Evolutionary conservation across 2,888 invertebrate genomes (phyloP).

Genomic region (Girardia tigrina): DNA sequence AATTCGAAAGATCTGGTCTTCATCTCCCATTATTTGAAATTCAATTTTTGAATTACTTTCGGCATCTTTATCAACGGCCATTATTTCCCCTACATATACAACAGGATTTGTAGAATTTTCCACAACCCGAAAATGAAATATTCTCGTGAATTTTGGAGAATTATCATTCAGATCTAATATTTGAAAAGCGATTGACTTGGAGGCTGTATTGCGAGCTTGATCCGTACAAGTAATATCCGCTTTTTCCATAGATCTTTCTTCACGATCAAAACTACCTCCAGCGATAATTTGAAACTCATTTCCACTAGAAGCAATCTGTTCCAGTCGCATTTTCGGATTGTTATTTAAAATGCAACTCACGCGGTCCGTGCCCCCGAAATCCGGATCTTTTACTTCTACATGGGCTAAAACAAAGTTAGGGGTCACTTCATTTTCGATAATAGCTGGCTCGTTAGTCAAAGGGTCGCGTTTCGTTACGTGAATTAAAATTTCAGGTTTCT

Average conservation of each 20-base stretch:
- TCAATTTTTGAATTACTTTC: slow-evolving; percentile 26
- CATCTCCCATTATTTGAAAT: slow-evolving; percentile 25
- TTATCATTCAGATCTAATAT: slow-evolving; percentile 28
- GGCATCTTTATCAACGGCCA: slow-evolving; percentile 25
- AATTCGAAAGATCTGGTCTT: not conserved
- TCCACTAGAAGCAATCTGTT: not conserved
- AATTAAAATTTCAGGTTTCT: slow-evolving; percentile 3
- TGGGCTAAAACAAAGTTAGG: not conserved
- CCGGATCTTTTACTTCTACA: slow-evolving; percentile 26
- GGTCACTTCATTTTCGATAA: slow-evolving; percentile 5
- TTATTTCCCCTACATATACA: not conserved
- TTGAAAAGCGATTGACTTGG: slow-evolving; percentile 15
- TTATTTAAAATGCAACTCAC: slow-evolving; percentile 27
- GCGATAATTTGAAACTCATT: slow-evolving; percentile 10
- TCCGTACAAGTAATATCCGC: slow-evolving; percentile 21
- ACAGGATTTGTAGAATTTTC: slow-evolving; percentile 15
- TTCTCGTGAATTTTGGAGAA: slow-evolving; percentile 1
- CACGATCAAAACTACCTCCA: slow-evolving; percentile 11
- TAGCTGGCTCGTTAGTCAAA: not conserved
- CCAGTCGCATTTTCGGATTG: not conserved
- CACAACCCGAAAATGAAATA: slow-evolving; percentile 20
- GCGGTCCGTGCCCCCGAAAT: not conserved
- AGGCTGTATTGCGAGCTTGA: not conserved
- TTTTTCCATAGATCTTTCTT: slow-evolving; percentile 24
- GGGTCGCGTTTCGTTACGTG: slow-evolving; percentile 12